These are phyloP conservation scores for Hypomesus transpacificus DNA, from an alignment of 2,113 vertebrate species.

Conservation along the genomic window DNA sequence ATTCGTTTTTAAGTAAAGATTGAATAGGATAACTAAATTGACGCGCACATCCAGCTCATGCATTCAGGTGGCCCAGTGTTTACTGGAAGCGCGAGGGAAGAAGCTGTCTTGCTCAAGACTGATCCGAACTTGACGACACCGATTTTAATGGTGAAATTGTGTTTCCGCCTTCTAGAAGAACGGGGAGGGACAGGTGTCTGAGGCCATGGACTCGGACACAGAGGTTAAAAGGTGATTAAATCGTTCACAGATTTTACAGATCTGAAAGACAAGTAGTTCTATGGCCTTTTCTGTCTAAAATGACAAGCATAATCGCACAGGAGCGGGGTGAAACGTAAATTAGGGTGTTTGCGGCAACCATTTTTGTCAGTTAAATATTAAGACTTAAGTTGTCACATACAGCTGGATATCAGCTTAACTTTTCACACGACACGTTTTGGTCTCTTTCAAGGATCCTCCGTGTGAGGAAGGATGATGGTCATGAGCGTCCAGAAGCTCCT, in stretches of 20 bases:
- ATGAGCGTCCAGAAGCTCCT: slow-evolving; percentile 38
- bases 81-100: too few relatives aligned
- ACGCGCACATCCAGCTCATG: not conserved
- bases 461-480: not conserved
- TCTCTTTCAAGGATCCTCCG: slow-evolving; percentile 1
- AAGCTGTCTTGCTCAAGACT: too few relatives aligned
- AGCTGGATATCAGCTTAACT: not conserved
- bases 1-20: slow-evolving; percentile 14
- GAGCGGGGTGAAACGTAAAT: not conserved
- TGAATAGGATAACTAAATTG: not conserved
- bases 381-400: not conserved
- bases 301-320: not conserved
- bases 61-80: too few relatives aligned
- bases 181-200: too few relatives aligned
- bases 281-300: not conserved
- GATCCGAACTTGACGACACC: too few relatives aligned
- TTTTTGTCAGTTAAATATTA: not conserved
- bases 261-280: not conserved
- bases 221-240: slow-evolving; percentile 32
- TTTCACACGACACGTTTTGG: not conserved
- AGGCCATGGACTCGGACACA: slow-evolving; percentile 13
- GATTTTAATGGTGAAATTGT: not conserved
- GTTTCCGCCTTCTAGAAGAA: not conserved
- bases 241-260: not conserved
- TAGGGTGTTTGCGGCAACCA: not conserved